Base-by-base conservation (phyloP, 2,113 vertebrate genomes). In the Struthio camelus region DNA sequence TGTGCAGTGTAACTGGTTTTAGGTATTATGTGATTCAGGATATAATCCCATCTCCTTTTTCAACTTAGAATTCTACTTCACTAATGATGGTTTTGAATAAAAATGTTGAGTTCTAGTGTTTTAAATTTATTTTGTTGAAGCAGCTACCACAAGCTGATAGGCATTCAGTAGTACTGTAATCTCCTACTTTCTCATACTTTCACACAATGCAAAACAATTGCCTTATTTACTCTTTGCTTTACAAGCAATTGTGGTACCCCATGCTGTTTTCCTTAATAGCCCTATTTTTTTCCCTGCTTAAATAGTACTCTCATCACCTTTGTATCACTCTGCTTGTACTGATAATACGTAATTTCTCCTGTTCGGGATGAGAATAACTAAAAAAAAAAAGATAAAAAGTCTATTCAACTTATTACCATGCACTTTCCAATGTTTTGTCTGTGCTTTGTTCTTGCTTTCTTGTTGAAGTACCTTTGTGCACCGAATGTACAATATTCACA, bases 1-100 rank as follows among this genome's bases (percentile, higher is more conserved):
- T 0, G 3, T 2, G 15, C 32, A 46, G 9, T 3, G 24, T 34
- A 82, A 72, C 2, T 13, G 5, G 0, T 5, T 66, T 75, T 48
- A 91, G 23, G 34, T 50, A 48, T 7, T 58, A 6, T 0, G 4
- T 11, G 62, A 65, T 30, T 65, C 24, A 6, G 0, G 7, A 22
- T 6, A 22, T 2, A 79, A 82, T 59, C 66, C 11, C 4, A 11
- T 4, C 15, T 50, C 38, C 23, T 46, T 67, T 88, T 73, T 36
- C 54, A 58, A 75, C 71, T 87, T 30, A 36, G 73, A 67, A 46
- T 54, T 80, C 51, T 73, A 54, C 22, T 48, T 69, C 24, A 28
- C 11, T 54, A 54, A 38, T 10, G 18, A 77, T 32, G 16, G 42
- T 32, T 90, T 73, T 11, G 19, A 83, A 73, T 14, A 77, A 69